Base-by-base conservation (phyloP, 2,113 vertebrate species). In the Myiozetetes cayanensis region DNA sequence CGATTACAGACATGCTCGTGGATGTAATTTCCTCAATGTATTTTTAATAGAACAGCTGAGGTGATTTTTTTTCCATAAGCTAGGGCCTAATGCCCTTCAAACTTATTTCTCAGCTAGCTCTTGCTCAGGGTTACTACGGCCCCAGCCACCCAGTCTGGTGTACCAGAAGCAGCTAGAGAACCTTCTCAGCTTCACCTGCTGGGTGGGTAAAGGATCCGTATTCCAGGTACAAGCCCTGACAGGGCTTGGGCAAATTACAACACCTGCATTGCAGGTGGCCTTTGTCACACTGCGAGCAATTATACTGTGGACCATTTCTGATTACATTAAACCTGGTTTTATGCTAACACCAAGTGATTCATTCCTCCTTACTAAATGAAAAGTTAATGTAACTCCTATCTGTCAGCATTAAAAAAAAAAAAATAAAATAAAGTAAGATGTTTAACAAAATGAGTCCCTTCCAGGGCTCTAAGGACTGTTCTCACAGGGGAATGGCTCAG, bases 331-430 rank as follows among this genome's bases (percentile, higher is more conserved):
- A 90, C 15, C 47, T 6, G 4, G 22, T 46, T 74, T 93, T 37
- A 41, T 35, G 44, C 88, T 97, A 96, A 95, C 86, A 88, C n/a
- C 68, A 72, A 49, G 49, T 92, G 93, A 95, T 93, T 95, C n/a
- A 52, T 61, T 89, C 53, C 46, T 95, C 73, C 68, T 84, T 89
- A 96, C 92, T 97, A 95, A 95, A 85, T 33, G 65, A 77, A 86
- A 95, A 87, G 44, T 83, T 90, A 78, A 93, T 17, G 2, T 41
- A 59, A 71, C 71, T 85, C 66, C 66, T 70, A 17, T 37, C 71
- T 93, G n/a, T 58, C 76, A 94, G 70, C 77, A 84, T 82, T 92
- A 93, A 41, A 75, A 84, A 59, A 93, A 92, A 55, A 50, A 25
- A 49, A 49, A 41, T 12, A 12, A 41, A 50, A 50, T 94, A 94